Base-by-base conservation (phyloP, 2,888 invertebrate species). In the Parthenolecanium corni region DNA sequence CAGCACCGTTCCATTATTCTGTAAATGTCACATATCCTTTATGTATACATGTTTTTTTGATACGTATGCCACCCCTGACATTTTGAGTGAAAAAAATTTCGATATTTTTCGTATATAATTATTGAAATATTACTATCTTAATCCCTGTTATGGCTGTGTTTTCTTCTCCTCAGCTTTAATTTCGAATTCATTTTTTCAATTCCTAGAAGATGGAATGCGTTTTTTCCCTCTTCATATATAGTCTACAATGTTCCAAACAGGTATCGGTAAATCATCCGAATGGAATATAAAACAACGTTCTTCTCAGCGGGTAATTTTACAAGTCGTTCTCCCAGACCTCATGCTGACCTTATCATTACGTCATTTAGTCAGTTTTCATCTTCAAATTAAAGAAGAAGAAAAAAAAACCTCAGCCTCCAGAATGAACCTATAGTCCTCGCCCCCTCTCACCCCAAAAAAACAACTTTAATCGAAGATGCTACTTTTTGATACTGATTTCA, bases 231-330 rank as follows among this genome's bases (percentile, higher is more conserved):
- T 20, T 31, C 31, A 6, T 31, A n/a, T 23, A 51, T 36, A 61
- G 61, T 61, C 36, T 61, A 61, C 61, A 61, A 61, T 61, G 61
- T 61, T 61, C 51, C 49, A 51, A 61, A 61, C 61, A 36, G 40
- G 61, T 61, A 61, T 61, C 61, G 61, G 61, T 61, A 61, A 61
- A 61, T 61, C 61, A 61, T 61, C 61, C 61, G 61, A 61, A 61
- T 61, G 61, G 47, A 61, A 61, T 61, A 61, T 61, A 61, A 61
- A 61, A 61, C 61, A 61, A 61, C 61, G 61, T 61, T 61, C 51
- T 51, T 47, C 61, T 14, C 61, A 61, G 61, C 61, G 61, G 61
- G 61, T 51, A 61, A 49, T 61, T 40, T 49, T 58, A 46, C 49
- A 61, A 61, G 61, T 61, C 61, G 61, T 61, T 61, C 61, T 61